Conservation (phyloP, 1,140 invertebrate genomes). For the Kradibia gibbosae region DNA sequence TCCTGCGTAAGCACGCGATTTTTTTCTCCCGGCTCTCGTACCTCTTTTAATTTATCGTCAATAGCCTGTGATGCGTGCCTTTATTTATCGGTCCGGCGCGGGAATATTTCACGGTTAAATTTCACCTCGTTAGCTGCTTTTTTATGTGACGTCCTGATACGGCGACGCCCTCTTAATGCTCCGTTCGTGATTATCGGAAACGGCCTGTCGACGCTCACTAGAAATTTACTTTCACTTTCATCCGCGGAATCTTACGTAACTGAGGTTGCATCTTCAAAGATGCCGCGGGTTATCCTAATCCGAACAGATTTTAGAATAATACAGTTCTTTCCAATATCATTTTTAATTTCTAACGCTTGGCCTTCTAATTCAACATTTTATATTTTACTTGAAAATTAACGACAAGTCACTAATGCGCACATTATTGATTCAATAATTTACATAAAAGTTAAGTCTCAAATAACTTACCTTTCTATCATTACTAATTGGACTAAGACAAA, state of each 20-base stretch:
- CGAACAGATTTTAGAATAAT: too few species aligned
- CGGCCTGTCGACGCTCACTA: not conserved
- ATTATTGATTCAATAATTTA: too few species aligned
- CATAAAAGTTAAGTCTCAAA: too few species aligned
- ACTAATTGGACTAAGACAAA: too few species aligned
- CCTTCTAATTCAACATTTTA: too few species aligned
- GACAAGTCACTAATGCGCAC: too few species aligned
- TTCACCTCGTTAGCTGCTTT: slow-evolving; percentile 8
- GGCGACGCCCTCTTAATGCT: not conserved
- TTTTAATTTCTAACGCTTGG: too few species aligned
- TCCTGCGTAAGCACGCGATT: not conserved
- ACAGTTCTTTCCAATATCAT: too few species aligned
- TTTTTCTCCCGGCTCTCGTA: not conserved
- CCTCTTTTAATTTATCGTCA: slow-evolving; percentile 9
- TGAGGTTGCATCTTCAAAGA: not conserved
- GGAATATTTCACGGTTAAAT: slow-evolving; percentile 17
- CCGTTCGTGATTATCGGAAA: not conserved
- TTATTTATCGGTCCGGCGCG: not conserved
- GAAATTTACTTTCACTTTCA: not conserved
- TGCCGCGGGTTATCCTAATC: too few species aligned
- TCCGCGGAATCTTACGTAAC: not conserved
- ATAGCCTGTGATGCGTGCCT: not conserved
- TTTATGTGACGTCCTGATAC: not conserved
- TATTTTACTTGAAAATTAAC: too few species aligned
- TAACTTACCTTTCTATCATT: too few species aligned